phyloP scores from a whole-genome alignment of 2,797 vertebrate genomes.

The Microctenopoma stevenorrisi region DNA sequence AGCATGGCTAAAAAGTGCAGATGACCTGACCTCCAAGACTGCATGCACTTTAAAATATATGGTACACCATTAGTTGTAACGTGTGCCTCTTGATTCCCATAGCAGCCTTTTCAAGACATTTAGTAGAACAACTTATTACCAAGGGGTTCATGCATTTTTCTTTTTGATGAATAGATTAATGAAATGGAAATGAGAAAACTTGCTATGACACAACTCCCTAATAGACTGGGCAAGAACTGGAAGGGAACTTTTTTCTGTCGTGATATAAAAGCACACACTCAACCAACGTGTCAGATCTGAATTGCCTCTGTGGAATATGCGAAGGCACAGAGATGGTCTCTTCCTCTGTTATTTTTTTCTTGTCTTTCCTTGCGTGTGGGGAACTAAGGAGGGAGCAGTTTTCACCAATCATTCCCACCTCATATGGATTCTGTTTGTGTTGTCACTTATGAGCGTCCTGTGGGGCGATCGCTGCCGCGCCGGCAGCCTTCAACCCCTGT shows the following conservation, averaged over 20 bases:
- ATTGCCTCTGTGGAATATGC: conserved; percentile 37
- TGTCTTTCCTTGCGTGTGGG: conserved; percentile 9
- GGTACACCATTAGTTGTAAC: conserved; percentile 21
- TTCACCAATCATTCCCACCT: conserved; percentile 29
- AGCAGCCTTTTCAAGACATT: conserved; percentile 58
- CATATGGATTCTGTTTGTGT: conserved; percentile 44
- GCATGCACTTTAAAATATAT: conserved; percentile 28
- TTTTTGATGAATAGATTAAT: conserved; percentile 76
- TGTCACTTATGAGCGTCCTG: conserved; percentile 52
- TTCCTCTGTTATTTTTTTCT: conserved; percentile 24
- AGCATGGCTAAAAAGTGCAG: neutral
- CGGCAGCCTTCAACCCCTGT: conserved; percentile 35
- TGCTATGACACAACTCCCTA: conserved; percentile 51
- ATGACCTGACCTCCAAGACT: conserved; percentile 3
- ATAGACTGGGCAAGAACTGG: conserved; percentile 45
- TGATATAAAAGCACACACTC: conserved; percentile 38
- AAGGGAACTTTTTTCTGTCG: conserved; percentile 56
- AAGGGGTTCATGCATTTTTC: conserved; percentile 70
- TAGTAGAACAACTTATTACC: conserved; percentile 63
- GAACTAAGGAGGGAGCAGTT: conserved; percentile 37
- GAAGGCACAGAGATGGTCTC: conserved; percentile 14
- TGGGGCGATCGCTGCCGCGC: conserved; percentile 22
- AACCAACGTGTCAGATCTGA: conserved; percentile 29
- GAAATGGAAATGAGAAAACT: conserved; percentile 71
- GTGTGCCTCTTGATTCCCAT: conserved; percentile 46